Evolutionary conservation across 2,113 vertebrate genomes (phyloP).

Genomic region (Noturus placidus): DNA sequence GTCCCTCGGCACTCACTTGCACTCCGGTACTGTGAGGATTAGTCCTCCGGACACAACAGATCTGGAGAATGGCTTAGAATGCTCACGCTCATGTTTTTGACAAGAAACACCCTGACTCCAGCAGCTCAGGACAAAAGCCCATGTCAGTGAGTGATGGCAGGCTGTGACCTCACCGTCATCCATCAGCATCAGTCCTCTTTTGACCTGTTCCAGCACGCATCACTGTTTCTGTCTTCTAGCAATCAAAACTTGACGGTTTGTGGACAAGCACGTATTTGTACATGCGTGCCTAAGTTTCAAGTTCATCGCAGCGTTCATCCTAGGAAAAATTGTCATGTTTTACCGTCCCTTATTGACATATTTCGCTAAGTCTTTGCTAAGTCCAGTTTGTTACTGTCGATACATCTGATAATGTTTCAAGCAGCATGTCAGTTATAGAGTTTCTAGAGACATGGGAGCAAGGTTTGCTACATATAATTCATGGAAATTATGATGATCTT

Average conservation of each 20-base stretch:
- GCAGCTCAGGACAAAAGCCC: slow-evolving; percentile 25
- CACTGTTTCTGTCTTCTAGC: neutral
- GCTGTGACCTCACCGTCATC: slow-evolving; percentile 43
- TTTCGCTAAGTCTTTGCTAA: neutral
- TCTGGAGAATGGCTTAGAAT: slow-evolving; percentile 24
- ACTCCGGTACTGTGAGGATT: slow-evolving; percentile 30
- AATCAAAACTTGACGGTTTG: slow-evolving; percentile 16
- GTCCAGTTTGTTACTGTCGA: neutral
- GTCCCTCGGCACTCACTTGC: slow-evolving; percentile 1
- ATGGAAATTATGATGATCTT: neutral
- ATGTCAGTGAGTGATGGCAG: slow-evolving; percentile 50
- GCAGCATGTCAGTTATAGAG: neutral
- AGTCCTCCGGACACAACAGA: slow-evolving; percentile 47
- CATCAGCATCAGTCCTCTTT: slow-evolving; percentile 33
- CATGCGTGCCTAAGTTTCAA: neutral
- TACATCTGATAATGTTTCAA: neutral
- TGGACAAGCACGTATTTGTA: slow-evolving; percentile 16
- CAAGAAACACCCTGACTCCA: slow-evolving; percentile 21
- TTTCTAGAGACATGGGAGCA: neutral
- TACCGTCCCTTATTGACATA: slow-evolving; percentile 4
- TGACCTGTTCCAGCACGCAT: slow-evolving; percentile 38
- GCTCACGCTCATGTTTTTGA: slow-evolving; percentile 9
- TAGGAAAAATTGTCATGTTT: neutral
- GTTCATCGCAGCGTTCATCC: neutral
- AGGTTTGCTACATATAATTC: neutral